Conservation (phyloP, 2,113 vertebrate genomes). For the Nothoprocta perdicaria region DNA sequence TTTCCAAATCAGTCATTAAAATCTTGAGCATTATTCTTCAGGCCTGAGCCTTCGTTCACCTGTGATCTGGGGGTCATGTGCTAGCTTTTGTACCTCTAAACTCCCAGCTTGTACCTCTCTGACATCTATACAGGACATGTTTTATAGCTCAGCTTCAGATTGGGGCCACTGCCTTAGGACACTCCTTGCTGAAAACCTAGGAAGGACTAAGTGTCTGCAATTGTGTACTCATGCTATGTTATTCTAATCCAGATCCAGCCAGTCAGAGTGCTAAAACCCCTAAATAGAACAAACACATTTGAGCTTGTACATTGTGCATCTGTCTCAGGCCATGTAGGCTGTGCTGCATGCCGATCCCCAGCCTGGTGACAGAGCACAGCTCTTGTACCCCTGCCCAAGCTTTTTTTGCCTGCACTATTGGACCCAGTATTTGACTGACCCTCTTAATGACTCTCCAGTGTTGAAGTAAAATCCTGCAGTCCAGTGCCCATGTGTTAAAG, state of each 20-base stretch:
- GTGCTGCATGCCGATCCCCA: rapidly evolving
- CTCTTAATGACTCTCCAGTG: background rate
- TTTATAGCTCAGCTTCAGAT: background rate
- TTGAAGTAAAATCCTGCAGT: conserved; percentile 4
- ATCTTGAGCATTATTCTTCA: background rate
- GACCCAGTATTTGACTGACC: background rate
- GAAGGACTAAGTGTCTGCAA: background rate
- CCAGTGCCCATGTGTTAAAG: background rate
- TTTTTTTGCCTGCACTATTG: background rate
- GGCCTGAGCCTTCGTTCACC: background rate
- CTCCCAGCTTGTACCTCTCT: background rate
- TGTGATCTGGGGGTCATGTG: background rate
- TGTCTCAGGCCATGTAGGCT: background rate
- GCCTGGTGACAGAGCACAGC: background rate
- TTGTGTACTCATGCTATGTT: background rate
- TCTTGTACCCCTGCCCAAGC: background rate
- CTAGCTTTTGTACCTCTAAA: conserved; percentile 4
- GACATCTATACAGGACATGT: background rate
- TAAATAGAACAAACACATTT: background rate
- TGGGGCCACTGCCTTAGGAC: background rate
- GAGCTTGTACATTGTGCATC: background rate
- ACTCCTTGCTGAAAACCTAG: background rate
- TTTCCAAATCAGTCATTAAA: conserved; percentile 12
- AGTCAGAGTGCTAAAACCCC: background rate
- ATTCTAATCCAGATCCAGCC: background rate